Percentiles rank a stretch among this genome's conserved stretches.
Conservation (phyloP, 2,113 vertebrate species). For the Pyxicephalus adspersus region DNA sequence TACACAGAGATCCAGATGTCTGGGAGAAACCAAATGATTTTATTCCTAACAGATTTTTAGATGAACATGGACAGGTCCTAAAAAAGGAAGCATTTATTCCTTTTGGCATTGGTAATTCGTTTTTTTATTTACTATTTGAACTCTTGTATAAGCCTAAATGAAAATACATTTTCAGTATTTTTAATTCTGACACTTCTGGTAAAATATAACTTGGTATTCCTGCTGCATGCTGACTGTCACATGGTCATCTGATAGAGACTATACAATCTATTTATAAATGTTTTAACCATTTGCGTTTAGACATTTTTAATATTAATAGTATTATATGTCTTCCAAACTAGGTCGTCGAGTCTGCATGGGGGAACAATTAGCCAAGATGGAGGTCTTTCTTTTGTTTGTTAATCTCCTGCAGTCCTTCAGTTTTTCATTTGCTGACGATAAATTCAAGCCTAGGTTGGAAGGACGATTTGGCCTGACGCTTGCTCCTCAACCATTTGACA, state of each 20-base stretch:
- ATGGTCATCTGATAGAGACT: background rate
- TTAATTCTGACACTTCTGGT: background rate
- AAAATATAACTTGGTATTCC: background rate
- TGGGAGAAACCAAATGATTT: conserved; percentile 91
- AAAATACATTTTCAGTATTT: too few species aligned
- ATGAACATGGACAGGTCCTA: conserved; percentile 81
- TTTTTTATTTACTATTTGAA: background rate
- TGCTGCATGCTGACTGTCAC: background rate
- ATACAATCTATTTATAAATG: too few species aligned
- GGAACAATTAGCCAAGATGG: conserved; percentile 96
- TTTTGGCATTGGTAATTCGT: conserved; percentile 87
- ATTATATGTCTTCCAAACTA: conserved; percentile 57
- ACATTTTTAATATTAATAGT: too few species aligned
- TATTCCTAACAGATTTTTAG: conserved; percentile 84
- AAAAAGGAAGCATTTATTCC: conserved; percentile 91
- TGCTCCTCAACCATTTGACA: conserved; percentile 80
- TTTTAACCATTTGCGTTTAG: too few species aligned
- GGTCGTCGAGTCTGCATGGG: conserved; percentile 95
- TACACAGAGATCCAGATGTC: conserved; percentile 87
- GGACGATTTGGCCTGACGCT: conserved; percentile 91
- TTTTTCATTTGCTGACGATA: conserved; percentile 79
- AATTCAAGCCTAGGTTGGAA: conserved; percentile 74
- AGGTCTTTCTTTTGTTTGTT: conserved; percentile 88
- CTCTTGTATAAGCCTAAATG: too few species aligned
- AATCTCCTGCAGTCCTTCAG: conserved; percentile 86